Conservation (phyloP, 2,113 vertebrate species). For the Myanophis thanlyinensis region DNA sequence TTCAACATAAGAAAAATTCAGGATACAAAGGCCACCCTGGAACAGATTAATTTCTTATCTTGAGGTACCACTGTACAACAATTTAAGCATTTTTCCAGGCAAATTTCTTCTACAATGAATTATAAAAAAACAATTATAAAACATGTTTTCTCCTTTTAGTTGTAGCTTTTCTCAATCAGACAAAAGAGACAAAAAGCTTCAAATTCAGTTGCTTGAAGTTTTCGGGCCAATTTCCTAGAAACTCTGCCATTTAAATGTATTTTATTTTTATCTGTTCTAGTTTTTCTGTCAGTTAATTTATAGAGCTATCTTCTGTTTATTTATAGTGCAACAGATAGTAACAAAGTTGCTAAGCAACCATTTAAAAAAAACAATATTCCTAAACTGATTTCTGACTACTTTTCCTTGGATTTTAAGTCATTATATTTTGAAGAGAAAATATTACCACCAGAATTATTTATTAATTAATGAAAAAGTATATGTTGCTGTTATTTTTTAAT, state of each 20-base stretch:
- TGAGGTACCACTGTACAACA: no score
- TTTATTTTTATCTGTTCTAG: slow-evolving; percentile 32
- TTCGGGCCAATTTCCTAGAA: slow-evolving; percentile 11
- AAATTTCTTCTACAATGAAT: neutral
- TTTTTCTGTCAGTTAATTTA: slow-evolving; percentile 18
- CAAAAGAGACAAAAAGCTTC: neutral
- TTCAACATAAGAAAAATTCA: no score
- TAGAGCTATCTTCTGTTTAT: slow-evolving; percentile 11
- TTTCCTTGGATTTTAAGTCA: slow-evolving; percentile 21
- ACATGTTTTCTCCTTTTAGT: neutral
- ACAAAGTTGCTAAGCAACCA: slow-evolving; percentile 25
- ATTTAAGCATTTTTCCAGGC: slow-evolving; percentile 7
- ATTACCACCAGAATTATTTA: slow-evolving; percentile 39
- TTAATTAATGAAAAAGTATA: slow-evolving; percentile 27
- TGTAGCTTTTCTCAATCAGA: slow-evolving; percentile 10
- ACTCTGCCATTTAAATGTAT: slow-evolving; percentile 10
- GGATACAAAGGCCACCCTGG: no score
- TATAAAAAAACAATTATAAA: slow-evolving; percentile 29
- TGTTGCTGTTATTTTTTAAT: slow-evolving; percentile 13
- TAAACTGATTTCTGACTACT: slow-evolving; percentile 24
- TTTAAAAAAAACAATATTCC: slow-evolving; percentile 5
- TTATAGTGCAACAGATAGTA: neutral
- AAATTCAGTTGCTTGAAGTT: slow-evolving; percentile 14
- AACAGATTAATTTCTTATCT: no score
- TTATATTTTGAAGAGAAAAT: neutral